Base-by-base conservation (phyloP, 2,113 vertebrate species). In the Cranoglanis bouderius region DNA sequence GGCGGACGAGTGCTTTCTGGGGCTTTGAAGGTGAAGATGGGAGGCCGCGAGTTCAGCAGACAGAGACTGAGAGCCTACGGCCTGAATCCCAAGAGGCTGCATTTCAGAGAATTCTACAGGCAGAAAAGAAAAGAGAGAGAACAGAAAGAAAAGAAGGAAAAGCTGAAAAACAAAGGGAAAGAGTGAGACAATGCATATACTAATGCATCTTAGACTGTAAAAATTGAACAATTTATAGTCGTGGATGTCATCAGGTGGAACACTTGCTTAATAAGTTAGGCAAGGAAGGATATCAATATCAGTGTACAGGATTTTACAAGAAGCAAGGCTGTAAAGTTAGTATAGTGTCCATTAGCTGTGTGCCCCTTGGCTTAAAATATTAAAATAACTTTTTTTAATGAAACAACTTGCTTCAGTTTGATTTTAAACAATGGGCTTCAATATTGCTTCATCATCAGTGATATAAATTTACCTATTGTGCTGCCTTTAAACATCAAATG, bases 1-100 rank as follows among this genome's bases (percentile, higher is more conserved):
- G 92, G 92, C 6, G 90, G 92, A 43, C 95, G 93, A 0, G 80
- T 90, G 8, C 4, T 93, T 3, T 89, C 95, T n/a, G 93, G 93
- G 55, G 43, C 90, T 38, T 13, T 65, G 0, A 94, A 94, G 0
- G 93, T 98, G 88, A 96, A 89, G 0, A 93, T 98, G 0, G 96
- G 96, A 0, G 96, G 96, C 14, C 91, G 49, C 0, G 95, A 96
- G 89, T 98, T 98, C 93, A 97, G 96, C 63, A 92, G 92, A 57
- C 95, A 96, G 92, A 95, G 97, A 89, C 95, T 98, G 84, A 95
- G 94, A 90, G 97, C 97, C 0, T 98, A 97, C 0, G 97, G 97
- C 2, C 95, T 98, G 82, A 98, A 98, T 92, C 96, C 97, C 35
- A 97, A 96, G 91, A 95, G 95, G 88, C 92, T 98, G 67, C 95